Conservation (phyloP, 2,888 invertebrate species). For the Clistopyga incitator region DNA sequence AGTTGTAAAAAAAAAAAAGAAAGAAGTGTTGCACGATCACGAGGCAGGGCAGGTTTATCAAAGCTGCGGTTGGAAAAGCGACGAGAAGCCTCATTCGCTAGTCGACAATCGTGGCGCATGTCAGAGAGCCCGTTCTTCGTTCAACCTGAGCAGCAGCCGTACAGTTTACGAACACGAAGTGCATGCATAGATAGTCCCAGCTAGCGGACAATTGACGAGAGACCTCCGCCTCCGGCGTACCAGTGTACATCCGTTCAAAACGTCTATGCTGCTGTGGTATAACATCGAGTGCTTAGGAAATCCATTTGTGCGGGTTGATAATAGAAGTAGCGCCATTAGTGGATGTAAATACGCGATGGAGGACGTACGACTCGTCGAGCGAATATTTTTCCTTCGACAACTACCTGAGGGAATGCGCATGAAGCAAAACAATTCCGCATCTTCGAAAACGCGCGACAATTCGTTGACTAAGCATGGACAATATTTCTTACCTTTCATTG, state of each 20-base stretch:
- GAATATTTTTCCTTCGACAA: constrained; percentile 58
- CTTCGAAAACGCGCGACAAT: background rate
- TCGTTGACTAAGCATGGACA: constrained; percentile 5
- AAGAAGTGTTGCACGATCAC: constrained; percentile 16
- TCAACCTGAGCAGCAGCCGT: constrained; percentile 27
- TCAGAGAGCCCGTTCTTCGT: constrained; percentile 13
- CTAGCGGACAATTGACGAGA: constrained; percentile 56
- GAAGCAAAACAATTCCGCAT: background rate
- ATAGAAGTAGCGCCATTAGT: constrained; percentile 72
- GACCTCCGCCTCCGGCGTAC: constrained; percentile 40
- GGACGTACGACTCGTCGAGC: constrained; percentile 44
- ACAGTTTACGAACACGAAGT: constrained; percentile 50
- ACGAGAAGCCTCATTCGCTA: constrained; percentile 25
- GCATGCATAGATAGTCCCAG: constrained; percentile 56
- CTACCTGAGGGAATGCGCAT: constrained; percentile 49
- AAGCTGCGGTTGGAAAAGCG: constrained; percentile 53
- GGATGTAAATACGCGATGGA: constrained; percentile 66
- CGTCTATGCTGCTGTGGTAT: constrained; percentile 35
- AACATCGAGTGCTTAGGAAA: constrained; percentile 67
- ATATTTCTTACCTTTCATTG: constrained; percentile 42
- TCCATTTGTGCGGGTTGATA: constrained; percentile 71
- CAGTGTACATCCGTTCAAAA: constrained; percentile 44
- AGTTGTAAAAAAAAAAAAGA: background rate
- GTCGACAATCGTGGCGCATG: constrained; percentile 19
- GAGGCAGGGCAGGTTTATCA: constrained; percentile 31